Percentiles rank a stretch among this genome's conserved stretches.
Conservation (phyloP, 2,113 vertebrate species). For the Ceyx cyanopectus region DNA sequence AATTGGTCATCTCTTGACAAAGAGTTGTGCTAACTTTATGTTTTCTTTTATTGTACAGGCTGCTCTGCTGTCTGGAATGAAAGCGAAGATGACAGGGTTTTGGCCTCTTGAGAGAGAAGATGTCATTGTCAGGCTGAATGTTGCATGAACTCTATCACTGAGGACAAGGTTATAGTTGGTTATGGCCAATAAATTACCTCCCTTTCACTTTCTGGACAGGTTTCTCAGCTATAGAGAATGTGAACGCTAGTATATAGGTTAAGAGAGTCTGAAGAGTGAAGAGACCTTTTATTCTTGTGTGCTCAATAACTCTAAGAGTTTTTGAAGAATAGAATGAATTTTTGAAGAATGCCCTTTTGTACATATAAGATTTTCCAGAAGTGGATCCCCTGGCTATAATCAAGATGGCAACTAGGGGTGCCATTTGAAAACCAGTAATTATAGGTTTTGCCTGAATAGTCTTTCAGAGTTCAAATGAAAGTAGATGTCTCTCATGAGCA, state of each 20-base stretch:
- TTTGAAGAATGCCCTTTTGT: not conserved
- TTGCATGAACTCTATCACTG: not conserved
- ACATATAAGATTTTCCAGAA: not conserved
- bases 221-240: not conserved
- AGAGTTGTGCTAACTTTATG: not conserved
- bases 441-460: not conserved
- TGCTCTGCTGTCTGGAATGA: not conserved
- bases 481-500: not conserved
- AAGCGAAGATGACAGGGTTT: not conserved
- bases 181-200: not conserved
- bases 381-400: not conserved
- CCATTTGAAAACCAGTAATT: not conserved
- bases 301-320: not conserved
- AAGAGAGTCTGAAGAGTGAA: not conserved
- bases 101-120: not conserved
- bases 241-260: not conserved
- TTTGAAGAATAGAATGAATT: not conserved
- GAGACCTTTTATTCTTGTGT: not conserved
- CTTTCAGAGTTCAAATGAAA: not conserved
- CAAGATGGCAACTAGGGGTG: not conserved
- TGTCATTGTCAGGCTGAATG: not conserved
- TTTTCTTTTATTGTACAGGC: not conserved
- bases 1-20: not conserved
- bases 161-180: not conserved
- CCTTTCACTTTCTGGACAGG: not conserved